These are phyloP conservation scores for Himalopsyche anomala DNA, from an alignment of 2,888 invertebrate species.

Conservation along the genomic window DNA sequence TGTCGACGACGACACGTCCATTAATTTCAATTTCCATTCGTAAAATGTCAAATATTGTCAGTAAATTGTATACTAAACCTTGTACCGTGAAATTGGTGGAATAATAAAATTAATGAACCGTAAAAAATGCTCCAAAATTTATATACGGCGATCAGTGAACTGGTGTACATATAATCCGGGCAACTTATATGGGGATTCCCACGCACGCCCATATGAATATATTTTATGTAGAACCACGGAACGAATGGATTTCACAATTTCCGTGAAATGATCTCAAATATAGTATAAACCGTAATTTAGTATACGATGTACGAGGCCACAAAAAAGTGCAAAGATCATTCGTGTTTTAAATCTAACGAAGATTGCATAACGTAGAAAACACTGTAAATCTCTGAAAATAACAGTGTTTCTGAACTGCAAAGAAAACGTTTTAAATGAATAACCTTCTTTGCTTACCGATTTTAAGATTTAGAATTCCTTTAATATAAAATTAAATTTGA, in stretches of 20 bases:
- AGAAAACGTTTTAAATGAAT: no score
- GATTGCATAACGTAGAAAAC: no score
- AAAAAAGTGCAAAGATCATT: no score
- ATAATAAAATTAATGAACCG: constrained; percentile 27
- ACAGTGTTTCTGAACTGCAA: no score
- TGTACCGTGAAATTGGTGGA: constrained; percentile 17
- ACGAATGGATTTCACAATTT: constrained; percentile 17
- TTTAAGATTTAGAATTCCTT: no score
- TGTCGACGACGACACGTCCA: not conserved
- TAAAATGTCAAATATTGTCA: constrained; percentile 28
- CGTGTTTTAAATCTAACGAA: no score
- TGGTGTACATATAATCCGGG: constrained; percentile 20
- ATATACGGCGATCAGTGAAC: not conserved
- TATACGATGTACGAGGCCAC: no score
- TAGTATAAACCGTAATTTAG: not conserved
- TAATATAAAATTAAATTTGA: no score
- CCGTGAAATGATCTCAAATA: constrained; percentile 1
- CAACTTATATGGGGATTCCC: constrained; percentile 21
- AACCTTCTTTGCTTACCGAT: no score
- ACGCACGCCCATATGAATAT: not conserved
- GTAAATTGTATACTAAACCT: constrained; percentile 28
- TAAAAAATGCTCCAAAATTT: constrained; percentile 29
- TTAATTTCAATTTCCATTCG: constrained; percentile 34
- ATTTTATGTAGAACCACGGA: not conserved
- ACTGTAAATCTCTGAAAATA: no score